Evolutionary conservation across 2,113 vertebrate genomes (phyloP), one percentile per base, ranked within the genome.

Genomic region (Willisornis vidua): DNA sequence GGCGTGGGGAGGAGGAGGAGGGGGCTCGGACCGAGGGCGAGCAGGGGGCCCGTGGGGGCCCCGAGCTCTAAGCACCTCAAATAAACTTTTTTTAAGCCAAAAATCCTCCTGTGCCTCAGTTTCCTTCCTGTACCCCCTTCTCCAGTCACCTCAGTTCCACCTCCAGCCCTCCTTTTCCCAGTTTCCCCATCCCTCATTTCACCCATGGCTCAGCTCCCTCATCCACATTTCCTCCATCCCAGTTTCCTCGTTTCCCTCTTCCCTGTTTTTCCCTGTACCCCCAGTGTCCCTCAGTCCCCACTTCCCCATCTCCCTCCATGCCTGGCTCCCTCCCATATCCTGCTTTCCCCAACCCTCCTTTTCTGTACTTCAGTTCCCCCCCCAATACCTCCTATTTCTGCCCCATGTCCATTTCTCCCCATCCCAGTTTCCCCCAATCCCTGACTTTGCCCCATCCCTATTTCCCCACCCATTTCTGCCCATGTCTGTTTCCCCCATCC

Each of bases 1-100:
- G 99, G 96, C 98, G 37, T 0, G 85, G 65, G 0, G 80, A 98
- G 75, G 97, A 95, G 22, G 55, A 58, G 20, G 97, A 97, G 7
- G 95, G 96, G 67, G 70, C 39, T 9, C 33, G 8, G 51, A 46
- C 70, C 0, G 33, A 68, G 54, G 2, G 9, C 3, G 3, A 4
- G 1, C 9, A 10, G 1, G 68, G 3, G 5, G 26, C 4, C 12
- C 35, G 3, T 22, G 43, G 25, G 7, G 19, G 29, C 14, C 31
- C 74, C 5, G 93, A 96, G 41, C 79, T 96, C 71, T 94, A 61
- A 85, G 14, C 61, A 8, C 24, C 58, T 59, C 13, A 2, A 77
- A 49, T 55, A 88, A 84, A 63, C 1, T 7, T 61, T 76, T 54
- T 89, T 51, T 28, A 70, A 43, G 65, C 37, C 31, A 68, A 18